phyloP scores from a whole-genome alignment of 2,113 vertebrate species.

The Tapirus terrestris region DNA sequence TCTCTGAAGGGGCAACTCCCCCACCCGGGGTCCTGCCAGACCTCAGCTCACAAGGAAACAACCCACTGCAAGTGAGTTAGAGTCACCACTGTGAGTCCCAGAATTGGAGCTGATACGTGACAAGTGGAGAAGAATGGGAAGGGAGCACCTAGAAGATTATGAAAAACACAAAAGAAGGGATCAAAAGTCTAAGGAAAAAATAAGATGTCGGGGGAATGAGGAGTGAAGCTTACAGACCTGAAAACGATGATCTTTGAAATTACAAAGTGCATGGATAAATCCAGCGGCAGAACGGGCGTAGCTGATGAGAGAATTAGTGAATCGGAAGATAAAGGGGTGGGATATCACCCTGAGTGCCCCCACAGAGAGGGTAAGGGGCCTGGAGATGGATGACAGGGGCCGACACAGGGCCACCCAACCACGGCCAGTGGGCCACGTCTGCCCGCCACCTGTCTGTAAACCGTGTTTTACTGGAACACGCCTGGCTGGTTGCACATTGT shows the following conservation, averaged over 20 bases:
- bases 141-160: neutral
- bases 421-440: neutral
- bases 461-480: neutral
- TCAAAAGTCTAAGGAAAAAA: neutral
- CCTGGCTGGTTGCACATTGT: neutral
- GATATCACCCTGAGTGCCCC: neutral
- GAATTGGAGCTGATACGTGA: too few relatives aligned
- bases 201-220: neutral
- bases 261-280: neutral
- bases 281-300: neutral
- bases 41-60: neutral
- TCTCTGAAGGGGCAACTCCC: neutral
- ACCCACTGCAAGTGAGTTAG: too few relatives aligned
- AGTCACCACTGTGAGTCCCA: neutral
- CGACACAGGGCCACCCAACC: too few relatives aligned
- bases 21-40: neutral
- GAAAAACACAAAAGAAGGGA: neutral
- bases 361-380: neutral
- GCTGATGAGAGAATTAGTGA: neutral
- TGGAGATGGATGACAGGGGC: too few relatives aligned
- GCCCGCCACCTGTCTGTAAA: neutral
- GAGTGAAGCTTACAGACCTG: neutral
- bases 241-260: neutral
- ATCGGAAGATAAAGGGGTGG: neutral
- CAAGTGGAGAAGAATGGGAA: too few relatives aligned